phyloP scores from a whole-genome alignment of 2,888 invertebrate genomes.

The Drosophila fulvimacula region DNA sequence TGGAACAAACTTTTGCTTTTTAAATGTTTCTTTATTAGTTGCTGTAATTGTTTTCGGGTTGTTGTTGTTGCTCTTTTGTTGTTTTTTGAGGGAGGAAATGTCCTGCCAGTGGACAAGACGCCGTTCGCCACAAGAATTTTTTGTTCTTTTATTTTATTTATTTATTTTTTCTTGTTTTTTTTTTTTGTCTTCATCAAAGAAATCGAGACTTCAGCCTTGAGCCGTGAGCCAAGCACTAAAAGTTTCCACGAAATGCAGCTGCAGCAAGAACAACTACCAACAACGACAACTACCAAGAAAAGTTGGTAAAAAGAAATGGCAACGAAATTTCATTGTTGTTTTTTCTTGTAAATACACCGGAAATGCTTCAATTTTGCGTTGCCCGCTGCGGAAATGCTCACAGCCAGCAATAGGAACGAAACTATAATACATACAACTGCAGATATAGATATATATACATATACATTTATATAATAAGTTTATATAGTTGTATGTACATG shows the following conservation, averaged over 20 bases:
- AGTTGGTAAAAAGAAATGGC: conserved; percentile 45
- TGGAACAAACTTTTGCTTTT: conserved; percentile 78
- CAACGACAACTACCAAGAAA: conserved; percentile 38
- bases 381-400: conserved; percentile 63
- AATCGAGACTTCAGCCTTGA: conserved; percentile 65
- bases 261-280: conserved; percentile 25
- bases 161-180: conserved; percentile 12
- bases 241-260: conserved; percentile 65
- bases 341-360: conserved; percentile 67
- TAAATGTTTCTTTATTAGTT: conserved; percentile 82
- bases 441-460: background rate
- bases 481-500: conserved; percentile 11
- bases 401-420: conserved; percentile 40
- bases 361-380: conserved; percentile 72
- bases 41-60: conserved; percentile 75
- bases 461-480: background rate
- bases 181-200: conserved; percentile 61
- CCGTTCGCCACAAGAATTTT: conserved; percentile 44
- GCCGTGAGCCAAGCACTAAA: conserved; percentile 51
- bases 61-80: conserved; percentile 14
- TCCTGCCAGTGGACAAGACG: conserved; percentile 56
- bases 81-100: conserved; percentile 41
- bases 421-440: conserved; percentile 19
- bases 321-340: conserved; percentile 43
- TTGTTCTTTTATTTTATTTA: background rate